A percentile compares a stretch with the other conserved stretches of the same genome.
phyloP scores from a whole-genome alignment of 2,797 vertebrate genomes.

The Sebastes iracundus region DNA sequence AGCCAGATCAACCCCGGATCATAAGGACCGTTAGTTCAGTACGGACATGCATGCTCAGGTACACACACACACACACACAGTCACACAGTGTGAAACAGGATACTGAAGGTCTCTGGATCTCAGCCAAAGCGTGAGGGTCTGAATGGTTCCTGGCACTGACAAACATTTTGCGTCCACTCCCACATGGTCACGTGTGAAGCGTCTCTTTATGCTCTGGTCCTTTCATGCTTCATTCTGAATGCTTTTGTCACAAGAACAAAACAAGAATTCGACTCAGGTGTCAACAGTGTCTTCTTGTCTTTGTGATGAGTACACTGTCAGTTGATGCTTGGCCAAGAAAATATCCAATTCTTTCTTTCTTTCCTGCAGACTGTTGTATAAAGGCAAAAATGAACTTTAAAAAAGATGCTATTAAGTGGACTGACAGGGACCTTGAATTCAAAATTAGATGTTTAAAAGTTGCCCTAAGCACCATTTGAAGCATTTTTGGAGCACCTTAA shows the following conservation, averaged over 20 bases:
- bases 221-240: neutral
- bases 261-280: slow-evolving; percentile 15
- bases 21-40: neutral
- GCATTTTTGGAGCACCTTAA: neutral
- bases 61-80: neutral
- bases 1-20: neutral
- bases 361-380: neutral
- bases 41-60: neutral
- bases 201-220: slow-evolving; percentile 10
- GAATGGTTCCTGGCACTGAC: neutral
- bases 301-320: neutral
- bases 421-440: neutral
- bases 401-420: neutral
- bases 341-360: neutral
- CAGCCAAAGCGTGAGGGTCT: slow-evolving; percentile 9
- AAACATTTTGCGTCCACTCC: neutral
- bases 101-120: slow-evolving; percentile 17
- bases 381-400: neutral
- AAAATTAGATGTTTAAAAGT: neutral
- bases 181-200: slow-evolving; percentile 13
- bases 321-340: neutral
- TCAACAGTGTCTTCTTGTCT: neutral
- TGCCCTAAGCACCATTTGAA: neutral
- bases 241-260: slow-evolving; percentile 16
- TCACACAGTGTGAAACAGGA: slow-evolving; percentile 14